A percentile compares a stretch with the other conserved stretches of the same genome.
These are phyloP conservation scores for Micromussa lordhowensis DNA, from an alignment of 92 coral and sea anemone genomes.

Conservation along the genomic window DNA sequence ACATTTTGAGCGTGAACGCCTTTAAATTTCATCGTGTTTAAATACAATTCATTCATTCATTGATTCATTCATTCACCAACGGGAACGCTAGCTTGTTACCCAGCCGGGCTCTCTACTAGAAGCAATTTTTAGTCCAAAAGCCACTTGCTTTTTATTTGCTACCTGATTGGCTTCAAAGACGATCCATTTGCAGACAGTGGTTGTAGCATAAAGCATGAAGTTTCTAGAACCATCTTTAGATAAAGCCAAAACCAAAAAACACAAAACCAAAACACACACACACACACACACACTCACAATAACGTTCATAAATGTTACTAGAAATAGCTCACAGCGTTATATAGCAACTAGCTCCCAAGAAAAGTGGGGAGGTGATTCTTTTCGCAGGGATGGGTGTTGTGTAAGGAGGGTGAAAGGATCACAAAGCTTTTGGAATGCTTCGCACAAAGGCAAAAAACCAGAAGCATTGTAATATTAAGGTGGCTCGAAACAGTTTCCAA, in stretches of 20 bases:
- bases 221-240: not conserved
- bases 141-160: not conserved
- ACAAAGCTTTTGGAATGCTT: not conserved
- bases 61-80: too few species aligned
- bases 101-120: too few species aligned
- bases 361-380: not conserved
- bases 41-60: too few species aligned
- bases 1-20: too few species aligned
- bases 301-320: not conserved
- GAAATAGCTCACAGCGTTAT: too few species aligned
- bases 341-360: not conserved
- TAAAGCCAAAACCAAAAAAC: not conserved
- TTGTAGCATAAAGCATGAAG: not conserved
- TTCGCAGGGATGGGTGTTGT: not conserved
- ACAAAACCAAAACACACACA: not conserved
- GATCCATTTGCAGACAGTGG: not conserved
- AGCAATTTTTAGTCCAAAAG: too few species aligned
- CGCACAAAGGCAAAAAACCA: not conserved
- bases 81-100: too few species aligned
- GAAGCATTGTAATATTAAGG: too few species aligned
- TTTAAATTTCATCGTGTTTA: too few species aligned
- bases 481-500: too few species aligned
- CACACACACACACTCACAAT: not conserved
- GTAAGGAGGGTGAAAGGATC: not conserved
- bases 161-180: not conserved